Base-by-base conservation (phyloP, 2,113 vertebrate genomes). In the Apodemus speciosus region DNA sequence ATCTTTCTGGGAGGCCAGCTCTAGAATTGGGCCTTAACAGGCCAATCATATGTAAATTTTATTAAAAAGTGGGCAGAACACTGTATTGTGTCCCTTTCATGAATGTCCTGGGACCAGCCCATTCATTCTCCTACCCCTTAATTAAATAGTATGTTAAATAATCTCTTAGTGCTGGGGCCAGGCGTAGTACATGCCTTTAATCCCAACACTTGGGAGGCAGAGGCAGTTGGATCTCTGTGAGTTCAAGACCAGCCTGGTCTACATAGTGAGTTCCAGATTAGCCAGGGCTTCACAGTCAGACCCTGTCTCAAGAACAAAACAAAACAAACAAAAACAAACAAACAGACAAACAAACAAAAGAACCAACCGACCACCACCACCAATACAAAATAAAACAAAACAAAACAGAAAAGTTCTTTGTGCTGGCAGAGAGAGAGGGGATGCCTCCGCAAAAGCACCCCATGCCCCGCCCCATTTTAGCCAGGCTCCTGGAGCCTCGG, bases 141-240 rank as follows among this genome's bases (percentile, higher is more conserved):
- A 93, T 97, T 97, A 97, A 97, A 97, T 97, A 97, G 95, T 64
- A 95, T 81, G 18, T 97, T 97, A 97, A 97, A 97, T 97, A 96
- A 96, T 76, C 89, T 95, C 92, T 92, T 3, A 0, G 84, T 51
- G 8, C 38, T 30, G 79, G 38, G 79, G 56, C 25, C 79, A 83
- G 79, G 56, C 38, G 0, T 62, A 25, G 53, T 18, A 30, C 38
- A 62, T 8, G 2, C 79, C 79, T 83, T 83, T 83, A 43, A 62
- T 62, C 79, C 79, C 56, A 43, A 43, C 56, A 60, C 56, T 43
- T 43, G 79, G 79, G 79, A 81, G 56, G 56, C 56, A 62, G 56
- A 83, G 79, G 79, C 79, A 60, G 56, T 27, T 62, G 56, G 38
- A 43, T 60, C 79, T 83, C 79, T 83, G 79, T 83, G 79, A 83